Evolutionary conservation across 2,113 vertebrate genomes (phyloP), one percentile per base, ranked within the genome.

Genomic region (Globicephala melas): DNA sequence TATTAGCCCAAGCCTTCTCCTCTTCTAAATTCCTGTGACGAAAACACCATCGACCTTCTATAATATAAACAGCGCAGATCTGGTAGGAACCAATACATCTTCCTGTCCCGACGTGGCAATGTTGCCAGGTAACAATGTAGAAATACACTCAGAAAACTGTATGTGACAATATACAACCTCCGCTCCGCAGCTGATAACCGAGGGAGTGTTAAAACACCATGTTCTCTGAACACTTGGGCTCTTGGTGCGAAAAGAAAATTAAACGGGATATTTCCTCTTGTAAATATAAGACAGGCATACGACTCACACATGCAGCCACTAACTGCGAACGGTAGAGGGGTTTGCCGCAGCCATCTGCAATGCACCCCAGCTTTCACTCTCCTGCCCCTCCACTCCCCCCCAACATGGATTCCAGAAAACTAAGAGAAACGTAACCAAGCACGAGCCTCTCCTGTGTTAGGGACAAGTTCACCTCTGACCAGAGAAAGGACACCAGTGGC

Each of bases 211-310:
- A 95, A 97, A 95, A 97, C 97, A 97, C 94, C 96, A 79, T 97
- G 98, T 98, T 98, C 98, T 95, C 98, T 96, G 91, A 90, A 92
- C 98, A 97, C 97, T 95, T 79, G 92, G 87, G 96, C 93, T 94
- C 81, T 36, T 55, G 89, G 96, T 98, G 97, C 96, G 96, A 97
- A 98, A 97, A 96, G 91, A 97, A 96, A 97, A 97, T 96, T 97
- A 97, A 97, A 96, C 1, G 87, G 92, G 96, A 95, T 79, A 92
- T 93, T 97, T 98, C 98, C 98, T 97, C 96, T 97, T 97, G 97
- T 98, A 98, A 98, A 98, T 76, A 97, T 8, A 94, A 97, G 94
- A 63, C 89, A 85, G 91, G 94, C 92, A 87, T 41, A 92, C 93
- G 85, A 68, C 94, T 95, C 87, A 76, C 94, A 92, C 95, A 87